Base-by-base conservation (phyloP, 1,140 invertebrate species). In the Monomorium pharaonis region DNA sequence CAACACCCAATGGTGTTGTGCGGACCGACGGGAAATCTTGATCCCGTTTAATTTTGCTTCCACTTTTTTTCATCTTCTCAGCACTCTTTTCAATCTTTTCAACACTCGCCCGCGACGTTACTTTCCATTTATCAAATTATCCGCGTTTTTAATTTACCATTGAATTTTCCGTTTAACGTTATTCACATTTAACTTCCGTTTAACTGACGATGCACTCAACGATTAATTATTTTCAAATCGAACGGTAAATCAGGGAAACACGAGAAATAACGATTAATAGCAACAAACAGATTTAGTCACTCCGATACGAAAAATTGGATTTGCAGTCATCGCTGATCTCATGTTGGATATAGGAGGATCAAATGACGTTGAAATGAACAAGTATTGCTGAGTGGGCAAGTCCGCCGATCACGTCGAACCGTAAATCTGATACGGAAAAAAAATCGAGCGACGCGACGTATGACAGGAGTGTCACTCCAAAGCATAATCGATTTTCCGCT, bases 311-410 rank as follows among this genome's bases (percentile, higher is more conserved):
- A 81, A 80, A 44, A 56, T 58, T 44, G 30, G 9, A 72, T 72
- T 72, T 27, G 33, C 51, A 83, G 5, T 74, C 78, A 69, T 69
- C 6, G 37, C 18, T 47, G 67, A 58, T 30, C 24, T 83, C 78
- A 33, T 47, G 27, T 33, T 49, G 51, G 65, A 83, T 83, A 58
- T 44, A n/a, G 12, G 27, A 47, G 51, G 51, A 47, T 83, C 58
- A 83, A 83, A 72, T 42, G 37, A 83, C 67, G 78, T 72, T 81
- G 78, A 81, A 81, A 54, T 81, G 78, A 83, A 83, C 78, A 83
- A 83, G 65, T 83, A 58, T 58, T 24, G 51, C 24, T 60, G 51
- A 58, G 30, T 58, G 33, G 33, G 18, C 12, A 33, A 51, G 21
- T 58, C 24, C 63, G 30, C 33, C 67, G 51, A 83, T 72, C 51